Evolutionary conservation across 2,113 vertebrate species (phyloP).

Genomic region (Brienomyrus brachyistius): DNA sequence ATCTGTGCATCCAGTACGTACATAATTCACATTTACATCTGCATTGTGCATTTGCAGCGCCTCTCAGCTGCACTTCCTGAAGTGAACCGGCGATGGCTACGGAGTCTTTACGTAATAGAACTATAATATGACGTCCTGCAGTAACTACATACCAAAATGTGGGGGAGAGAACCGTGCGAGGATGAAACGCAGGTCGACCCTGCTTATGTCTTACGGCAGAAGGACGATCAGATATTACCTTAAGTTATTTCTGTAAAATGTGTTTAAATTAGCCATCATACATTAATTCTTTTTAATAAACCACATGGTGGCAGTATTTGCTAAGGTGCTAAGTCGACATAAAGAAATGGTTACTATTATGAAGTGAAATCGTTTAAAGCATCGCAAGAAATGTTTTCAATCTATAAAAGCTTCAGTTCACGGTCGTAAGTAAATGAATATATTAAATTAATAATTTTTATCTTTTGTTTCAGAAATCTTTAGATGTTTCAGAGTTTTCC

Average conservation of each 20-base stretch:
- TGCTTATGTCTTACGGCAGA: background rate
- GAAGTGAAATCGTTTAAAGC: background rate
- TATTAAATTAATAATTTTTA: background rate
- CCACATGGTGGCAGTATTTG: slow-evolving; percentile 30
- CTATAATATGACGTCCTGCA: background rate
- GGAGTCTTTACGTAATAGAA: background rate
- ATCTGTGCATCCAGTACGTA: background rate
- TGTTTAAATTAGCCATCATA: background rate
- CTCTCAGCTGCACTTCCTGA: slow-evolving; percentile 3
- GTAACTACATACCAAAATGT: background rate
- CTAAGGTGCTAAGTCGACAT: background rate
- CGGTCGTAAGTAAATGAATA: background rate
- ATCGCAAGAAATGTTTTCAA: background rate
- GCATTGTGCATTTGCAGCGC: background rate
- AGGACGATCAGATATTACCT: background rate
- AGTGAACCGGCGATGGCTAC: background rate
- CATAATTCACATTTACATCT: slow-evolving; percentile 16
- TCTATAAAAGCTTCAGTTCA: background rate
- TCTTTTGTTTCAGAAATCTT: background rate
- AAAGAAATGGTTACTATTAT: background rate
- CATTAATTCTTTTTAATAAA: background rate
- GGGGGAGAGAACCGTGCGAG: background rate
- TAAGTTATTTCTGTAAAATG: background rate
- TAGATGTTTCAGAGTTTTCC: background rate
- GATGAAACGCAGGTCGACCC: background rate